Conservation (phyloP, 2,888 invertebrate genomes). For the Lasioglossum villosulum region DNA sequence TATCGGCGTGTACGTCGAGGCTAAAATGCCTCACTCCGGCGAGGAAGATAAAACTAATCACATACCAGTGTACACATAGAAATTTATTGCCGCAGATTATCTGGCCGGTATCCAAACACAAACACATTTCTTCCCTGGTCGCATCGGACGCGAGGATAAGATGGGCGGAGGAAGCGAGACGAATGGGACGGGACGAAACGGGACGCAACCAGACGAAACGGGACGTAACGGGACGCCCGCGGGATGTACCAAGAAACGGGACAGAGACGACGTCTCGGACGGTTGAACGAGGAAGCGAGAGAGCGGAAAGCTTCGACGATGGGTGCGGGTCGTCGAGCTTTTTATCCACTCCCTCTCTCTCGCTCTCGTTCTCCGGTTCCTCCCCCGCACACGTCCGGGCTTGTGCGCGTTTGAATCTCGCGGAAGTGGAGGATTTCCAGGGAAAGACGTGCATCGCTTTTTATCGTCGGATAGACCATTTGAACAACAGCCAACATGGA, state of each 20-base stretch:
- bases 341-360: constrained; percentile 50
- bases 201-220: neutral
- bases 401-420: constrained; percentile 78
- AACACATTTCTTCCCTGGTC: constrained; percentile 79
- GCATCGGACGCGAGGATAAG: constrained; percentile 54
- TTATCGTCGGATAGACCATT: constrained; percentile 82
- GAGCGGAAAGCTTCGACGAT: constrained; percentile 67
- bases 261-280: constrained; percentile 26
- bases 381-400: constrained; percentile 47
- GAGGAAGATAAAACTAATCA: constrained; percentile 82
- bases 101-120: constrained; percentile 83
- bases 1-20: constrained; percentile 57
- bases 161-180: constrained; percentile 25
- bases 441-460: constrained; percentile 80
- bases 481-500: constrained; percentile 83
- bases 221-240: neutral
- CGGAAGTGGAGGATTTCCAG: constrained; percentile 79
- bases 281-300: constrained; percentile 52
- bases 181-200: neutral
- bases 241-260: constrained; percentile 13
- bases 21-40: constrained; percentile 61
- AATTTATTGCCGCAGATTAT: constrained; percentile 83
- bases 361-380: neutral
- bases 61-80: constrained; percentile 81
- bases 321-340: constrained; percentile 68